Conservation (phyloP, 1,140 invertebrate genomes). For the Nautilus pompilius region DNA sequence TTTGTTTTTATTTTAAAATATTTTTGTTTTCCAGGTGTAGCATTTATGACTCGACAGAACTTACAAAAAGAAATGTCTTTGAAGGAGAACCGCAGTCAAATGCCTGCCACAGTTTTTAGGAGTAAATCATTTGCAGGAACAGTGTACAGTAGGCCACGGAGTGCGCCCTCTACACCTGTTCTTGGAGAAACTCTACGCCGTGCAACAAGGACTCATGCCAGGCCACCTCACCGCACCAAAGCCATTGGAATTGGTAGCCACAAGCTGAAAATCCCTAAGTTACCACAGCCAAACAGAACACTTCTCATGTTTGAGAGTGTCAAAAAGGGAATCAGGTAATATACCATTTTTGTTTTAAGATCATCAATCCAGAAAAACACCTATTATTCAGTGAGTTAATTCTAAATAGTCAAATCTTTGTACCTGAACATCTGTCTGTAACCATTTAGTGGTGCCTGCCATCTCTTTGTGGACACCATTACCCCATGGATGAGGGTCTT, state of each 20-base stretch:
- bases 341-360: background rate
- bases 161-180: conserved; percentile 27
- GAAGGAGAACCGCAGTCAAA: background rate
- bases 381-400: too few relatives aligned
- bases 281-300: conserved; percentile 51
- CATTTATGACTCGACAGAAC: too few relatives aligned
- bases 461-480: too few relatives aligned
- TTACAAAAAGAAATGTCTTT: background rate
- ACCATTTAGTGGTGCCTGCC: too few relatives aligned
- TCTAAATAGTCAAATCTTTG: too few relatives aligned
- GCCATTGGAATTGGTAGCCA: conserved; percentile 16
- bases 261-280: conserved; percentile 53
- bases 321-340: conserved; percentile 50
- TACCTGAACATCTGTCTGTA: too few relatives aligned
- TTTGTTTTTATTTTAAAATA: too few relatives aligned
- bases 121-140: conserved; percentile 47
- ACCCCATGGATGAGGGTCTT: too few relatives aligned
- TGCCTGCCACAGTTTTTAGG: conserved; percentile 23
- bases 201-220: conserved; percentile 13
- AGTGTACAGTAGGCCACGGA: conserved; percentile 17
- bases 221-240: conserved; percentile 14
- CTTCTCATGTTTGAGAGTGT: conserved; percentile 52
- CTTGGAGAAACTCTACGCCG: conserved; percentile 36
- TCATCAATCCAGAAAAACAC: too few relatives aligned
- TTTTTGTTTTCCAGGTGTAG: too few relatives aligned